Conservation (phyloP, 2,888 invertebrate genomes). For the Dermolepida albohirtum region DNA sequence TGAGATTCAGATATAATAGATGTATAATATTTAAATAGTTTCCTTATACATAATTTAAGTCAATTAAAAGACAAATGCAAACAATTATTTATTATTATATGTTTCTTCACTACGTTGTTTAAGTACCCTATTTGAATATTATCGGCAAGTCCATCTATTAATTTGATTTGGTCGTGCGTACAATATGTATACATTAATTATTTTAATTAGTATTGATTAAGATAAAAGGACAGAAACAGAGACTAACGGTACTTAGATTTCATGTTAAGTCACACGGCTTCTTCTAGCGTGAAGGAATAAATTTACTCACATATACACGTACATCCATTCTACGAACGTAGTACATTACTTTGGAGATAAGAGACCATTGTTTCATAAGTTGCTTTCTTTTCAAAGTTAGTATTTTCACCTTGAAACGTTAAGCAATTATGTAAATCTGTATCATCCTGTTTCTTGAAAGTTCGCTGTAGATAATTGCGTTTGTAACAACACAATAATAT, state of each 20-base stretch:
- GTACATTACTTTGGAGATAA: neutral
- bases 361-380: slow-evolving; percentile 6
- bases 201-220: slow-evolving; percentile 24
- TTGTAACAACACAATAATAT: slow-evolving; percentile 4
- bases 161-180: neutral
- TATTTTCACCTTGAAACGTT: slow-evolving; percentile 11
- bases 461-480: slow-evolving; percentile 4
- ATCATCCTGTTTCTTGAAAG: slow-evolving; percentile 26
- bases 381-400: slow-evolving; percentile 16
- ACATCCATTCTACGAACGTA: neutral
- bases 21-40: no score
- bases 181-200: slow-evolving; percentile 9
- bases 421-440: slow-evolving; percentile 33
- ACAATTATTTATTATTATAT: slow-evolving; percentile 1
- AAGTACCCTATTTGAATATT: slow-evolving; percentile 10
- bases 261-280: neutral
- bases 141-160: slow-evolving; percentile 1
- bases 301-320: slow-evolving; percentile 1
- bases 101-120: slow-evolving; percentile 1
- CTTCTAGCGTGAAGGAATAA: no score
- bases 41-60: no score
- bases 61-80: no score
- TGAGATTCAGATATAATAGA: no score
- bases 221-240: slow-evolving; percentile 13
- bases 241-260: neutral